Evolutionary conservation across 2,113 vertebrate species (phyloP).

Genomic region (Pithys albifrons): DNA sequence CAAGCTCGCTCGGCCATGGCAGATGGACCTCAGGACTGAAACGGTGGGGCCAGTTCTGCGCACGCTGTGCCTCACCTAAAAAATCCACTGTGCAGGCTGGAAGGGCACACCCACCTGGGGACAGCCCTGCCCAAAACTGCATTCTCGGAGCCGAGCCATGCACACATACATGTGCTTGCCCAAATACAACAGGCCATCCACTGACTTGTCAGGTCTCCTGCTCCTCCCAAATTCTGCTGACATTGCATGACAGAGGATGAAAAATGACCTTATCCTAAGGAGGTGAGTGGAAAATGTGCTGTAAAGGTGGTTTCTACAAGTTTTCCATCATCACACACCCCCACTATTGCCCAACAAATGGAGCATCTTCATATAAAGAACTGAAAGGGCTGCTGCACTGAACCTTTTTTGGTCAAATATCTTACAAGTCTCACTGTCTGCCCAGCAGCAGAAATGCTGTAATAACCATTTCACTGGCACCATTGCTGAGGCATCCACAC

Average conservation of each 20-base stretch:
- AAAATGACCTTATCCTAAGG: background rate
- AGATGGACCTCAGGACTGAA: too few relatives aligned
- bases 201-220: rapidly evolving
- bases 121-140: too few relatives aligned
- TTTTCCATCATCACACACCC: background rate
- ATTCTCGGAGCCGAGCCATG: too few relatives aligned
- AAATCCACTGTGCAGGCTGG: too few relatives aligned
- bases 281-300: background rate
- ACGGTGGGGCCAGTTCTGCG: too few relatives aligned
- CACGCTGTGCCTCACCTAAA: too few relatives aligned
- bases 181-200: background rate
- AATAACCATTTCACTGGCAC: background rate
- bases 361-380: background rate
- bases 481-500: background rate
- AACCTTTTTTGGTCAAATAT: background rate
- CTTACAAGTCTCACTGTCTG: background rate
- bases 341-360: background rate
- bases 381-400: background rate
- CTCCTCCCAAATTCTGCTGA: background rate
- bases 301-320: background rate
- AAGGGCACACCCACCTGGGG: too few relatives aligned
- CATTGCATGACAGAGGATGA: background rate
- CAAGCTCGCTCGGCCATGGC: too few relatives aligned
- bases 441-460: background rate
- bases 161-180: background rate